Conservation (phyloP, 2,797 vertebrate genomes). For the Threskiornis aethiopicus region DNA sequence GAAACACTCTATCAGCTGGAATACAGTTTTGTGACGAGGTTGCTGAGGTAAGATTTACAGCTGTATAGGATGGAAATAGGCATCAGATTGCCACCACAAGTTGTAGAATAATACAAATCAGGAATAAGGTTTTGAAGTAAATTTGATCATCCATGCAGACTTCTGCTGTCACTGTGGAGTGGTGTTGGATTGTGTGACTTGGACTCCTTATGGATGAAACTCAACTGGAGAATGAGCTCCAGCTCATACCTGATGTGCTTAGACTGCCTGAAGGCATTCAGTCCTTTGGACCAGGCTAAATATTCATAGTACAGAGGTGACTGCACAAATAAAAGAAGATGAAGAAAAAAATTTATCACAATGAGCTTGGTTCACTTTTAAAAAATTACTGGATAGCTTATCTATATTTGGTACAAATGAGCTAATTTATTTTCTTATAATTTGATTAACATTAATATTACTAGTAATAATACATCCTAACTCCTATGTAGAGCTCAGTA, state of each 20-base stretch:
- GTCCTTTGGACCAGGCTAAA: neutral
- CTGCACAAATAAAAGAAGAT: neutral
- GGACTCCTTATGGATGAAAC: neutral
- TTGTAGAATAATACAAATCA: neutral
- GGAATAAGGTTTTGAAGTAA: neutral
- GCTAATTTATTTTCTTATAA: neutral
- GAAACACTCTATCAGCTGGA: accelerated
- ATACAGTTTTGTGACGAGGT: neutral
- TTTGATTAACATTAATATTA: neutral
- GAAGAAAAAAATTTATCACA: neutral
- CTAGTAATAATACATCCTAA: neutral
- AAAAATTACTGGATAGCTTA: neutral
- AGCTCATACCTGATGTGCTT: neutral
- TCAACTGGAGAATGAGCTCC: neutral
- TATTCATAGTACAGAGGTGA: neutral
- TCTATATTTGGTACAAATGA: accelerated
- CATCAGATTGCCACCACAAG: neutral
- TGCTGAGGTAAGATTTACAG: neutral
- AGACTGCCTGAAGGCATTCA: neutral
- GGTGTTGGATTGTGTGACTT: neutral
- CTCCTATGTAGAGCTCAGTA: neutral
- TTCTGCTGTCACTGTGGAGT: neutral
- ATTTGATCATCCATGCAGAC: neutral
- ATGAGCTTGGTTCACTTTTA: accelerated
- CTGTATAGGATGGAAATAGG: neutral